These are phyloP conservation scores for Sciurus vulgaris DNA, from an alignment of 2,797 vertebrate species.

Conservation along the genomic window DNA sequence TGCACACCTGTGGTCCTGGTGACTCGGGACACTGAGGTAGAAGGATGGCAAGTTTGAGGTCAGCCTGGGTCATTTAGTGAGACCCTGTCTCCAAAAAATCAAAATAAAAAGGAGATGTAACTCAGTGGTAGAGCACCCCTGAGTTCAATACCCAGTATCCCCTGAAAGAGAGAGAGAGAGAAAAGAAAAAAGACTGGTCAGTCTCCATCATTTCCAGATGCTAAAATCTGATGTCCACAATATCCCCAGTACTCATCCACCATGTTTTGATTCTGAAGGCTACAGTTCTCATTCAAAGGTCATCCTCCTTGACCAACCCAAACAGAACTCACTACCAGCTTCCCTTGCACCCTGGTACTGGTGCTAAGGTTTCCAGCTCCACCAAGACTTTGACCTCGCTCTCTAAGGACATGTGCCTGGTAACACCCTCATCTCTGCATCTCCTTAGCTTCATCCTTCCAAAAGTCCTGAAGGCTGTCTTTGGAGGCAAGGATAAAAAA, in stretches of 20 bases:
- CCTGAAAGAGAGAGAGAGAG: no score
- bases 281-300: background rate
- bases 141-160: no score
- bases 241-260: background rate
- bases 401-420: background rate
- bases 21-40: no score
- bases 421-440: fast-evolving
- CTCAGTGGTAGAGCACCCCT: no score
- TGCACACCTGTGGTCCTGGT: no score
- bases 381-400: background rate
- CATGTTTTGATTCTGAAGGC: background rate
- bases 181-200: background rate
- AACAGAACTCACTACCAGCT: background rate
- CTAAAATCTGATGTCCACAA: background rate
- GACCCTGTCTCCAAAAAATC: no score
- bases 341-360: background rate
- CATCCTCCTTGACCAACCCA: background rate
- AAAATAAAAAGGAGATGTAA: no score
- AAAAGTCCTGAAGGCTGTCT: background rate
- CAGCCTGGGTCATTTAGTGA: no score
- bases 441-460: background rate
- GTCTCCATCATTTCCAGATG: background rate
- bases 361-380: no score
- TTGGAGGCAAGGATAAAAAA: background rate
- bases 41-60: no score